Evolutionary conservation across 2,797 vertebrate species (phyloP), one percentile per base, ranked within the genome.

Genomic region (Cryptoblepharus egeriae): DNA sequence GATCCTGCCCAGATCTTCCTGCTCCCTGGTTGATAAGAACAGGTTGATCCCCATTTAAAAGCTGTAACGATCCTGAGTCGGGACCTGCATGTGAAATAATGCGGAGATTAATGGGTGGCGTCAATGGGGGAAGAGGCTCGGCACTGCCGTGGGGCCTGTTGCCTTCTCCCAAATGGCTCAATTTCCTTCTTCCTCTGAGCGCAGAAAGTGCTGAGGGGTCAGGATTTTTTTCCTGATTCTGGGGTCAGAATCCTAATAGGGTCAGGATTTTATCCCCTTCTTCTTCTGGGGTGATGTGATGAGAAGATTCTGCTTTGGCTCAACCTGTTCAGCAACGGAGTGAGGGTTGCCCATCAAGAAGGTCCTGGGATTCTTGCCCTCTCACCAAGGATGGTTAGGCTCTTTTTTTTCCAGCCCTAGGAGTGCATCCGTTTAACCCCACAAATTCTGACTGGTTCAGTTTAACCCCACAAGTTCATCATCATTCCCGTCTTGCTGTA

Each of bases 21-120:
- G 30, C 22, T 78, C 76, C 83, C 7, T 10, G 30, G 30, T 32
- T 73, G 49, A 84, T 71, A 58, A 85, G 65, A 16, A 5, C 10
- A 85, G 75, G 37, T 26, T 49, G 81, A 39, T 63, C 71, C 28
- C 58, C 70, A 28, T 65, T 82, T 20, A 63, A 28, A 84, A 87
- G 69, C 12, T 52, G 7, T 78, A 75, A 80, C 78, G 76, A 37
- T 67, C 30, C 67, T 35, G 80, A 82, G 20, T 28, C 77, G 7
- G 9, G 24, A 71, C 70, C 58, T 77, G 69, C 5, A 0, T 82
- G 88, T 39, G 15, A 63, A 70, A 75, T 42, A 35, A 0, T 37
- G 37, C 35, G 65, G 73, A 1, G 0, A 69, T 79, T 74, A 72
- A 76, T 13, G 39, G 67, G 83, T 12, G n/a, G 71, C 78, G 58